Base-by-base conservation (phyloP, 2,113 vertebrate genomes). In the Copsychus sechellarum region DNA sequence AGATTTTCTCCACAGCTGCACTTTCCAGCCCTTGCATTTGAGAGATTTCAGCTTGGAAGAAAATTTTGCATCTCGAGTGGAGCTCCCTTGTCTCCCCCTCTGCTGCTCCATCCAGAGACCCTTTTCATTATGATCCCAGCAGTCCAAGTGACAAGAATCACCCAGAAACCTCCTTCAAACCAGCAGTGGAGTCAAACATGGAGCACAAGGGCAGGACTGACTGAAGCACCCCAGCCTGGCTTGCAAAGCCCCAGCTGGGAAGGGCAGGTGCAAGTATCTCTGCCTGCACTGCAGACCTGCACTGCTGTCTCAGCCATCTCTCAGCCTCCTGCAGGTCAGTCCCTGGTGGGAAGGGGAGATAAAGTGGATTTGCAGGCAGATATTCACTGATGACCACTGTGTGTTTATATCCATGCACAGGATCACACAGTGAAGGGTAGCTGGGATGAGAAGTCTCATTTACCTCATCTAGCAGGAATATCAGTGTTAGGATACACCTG, bases 41-140 rank as follows among this genome's bases (percentile, higher is more conserved):
- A 47, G 26, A 65, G 13, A 74, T 56, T 81, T 43, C 45, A 34
- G 16, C 12, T 43, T 72, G 18, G 25, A 34, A 51, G 50, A 18
- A 4, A 79, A 17, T 38, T 85, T 48, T 34, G 43, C n/a, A 31
- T 50, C 28, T 57, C 0, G 0, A 0, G 1, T 17, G 23, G 17
- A 81, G 19, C 45, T 81, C 51, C 34, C n/a, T 62, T 71, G 11
- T 51, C 40, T 70, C 14, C n/a, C n/a, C n/a, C n/a, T 81, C 1
- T 65, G 31, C 38, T 62, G n/a, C 74, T 66, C 64, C 62, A 50
- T 33, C 19, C 9, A 6, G 31, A 76, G 8, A 36, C 22, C 14
- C 0, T 48, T 60, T 76, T 54, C 40, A 28, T n/a, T 48, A 24
- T 34, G 14, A 31, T 57, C 13, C 5, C 8, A 56, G 58, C 7